Conservation (phyloP, 2,888 invertebrate species). For the Nemapogon koenigi region DNA sequence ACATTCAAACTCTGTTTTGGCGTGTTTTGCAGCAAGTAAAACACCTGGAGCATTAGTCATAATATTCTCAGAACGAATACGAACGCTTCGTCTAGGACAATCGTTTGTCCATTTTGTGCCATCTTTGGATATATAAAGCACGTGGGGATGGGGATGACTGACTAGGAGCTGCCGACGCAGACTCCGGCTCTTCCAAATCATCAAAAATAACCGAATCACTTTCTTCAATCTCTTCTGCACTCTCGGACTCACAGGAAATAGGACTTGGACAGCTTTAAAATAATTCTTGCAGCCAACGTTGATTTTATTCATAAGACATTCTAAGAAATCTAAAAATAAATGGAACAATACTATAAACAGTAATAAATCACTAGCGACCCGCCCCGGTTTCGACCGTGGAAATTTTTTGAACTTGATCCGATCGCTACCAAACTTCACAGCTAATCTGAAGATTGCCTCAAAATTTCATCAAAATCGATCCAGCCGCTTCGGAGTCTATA, state of each 20-base stretch:
- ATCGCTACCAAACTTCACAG: too few species aligned
- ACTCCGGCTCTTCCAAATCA: too few species aligned
- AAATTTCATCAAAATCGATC: too few species aligned
- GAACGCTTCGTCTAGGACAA: background rate
- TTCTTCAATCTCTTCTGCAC: conserved; percentile 6
- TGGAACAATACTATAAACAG: too few species aligned
- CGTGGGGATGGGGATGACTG: too few species aligned
- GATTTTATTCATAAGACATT: conserved; percentile 6
- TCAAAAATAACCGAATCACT: conserved; percentile 11
- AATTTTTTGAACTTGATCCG: too few species aligned
- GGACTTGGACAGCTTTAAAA: conserved; percentile 7
- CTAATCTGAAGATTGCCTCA: too few species aligned
- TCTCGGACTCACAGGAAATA: conserved; percentile 1
- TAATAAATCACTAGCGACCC: too few species aligned
- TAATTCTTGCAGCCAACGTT: conserved; percentile 8
- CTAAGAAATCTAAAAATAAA: conserved; percentile 9
- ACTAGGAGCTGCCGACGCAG: too few species aligned
- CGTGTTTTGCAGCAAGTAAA: background rate
- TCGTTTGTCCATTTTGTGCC: background rate
- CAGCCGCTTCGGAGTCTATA: too few species aligned
- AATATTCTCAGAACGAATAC: background rate
- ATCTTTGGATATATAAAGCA: too few species aligned
- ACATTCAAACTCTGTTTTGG: background rate
- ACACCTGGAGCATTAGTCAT: background rate
- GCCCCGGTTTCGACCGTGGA: too few species aligned